Evolutionary conservation across 2,797 vertebrate genomes (phyloP), one percentile per base, ranked within the genome.

Genomic region (Crenuchus spilurus): DNA sequence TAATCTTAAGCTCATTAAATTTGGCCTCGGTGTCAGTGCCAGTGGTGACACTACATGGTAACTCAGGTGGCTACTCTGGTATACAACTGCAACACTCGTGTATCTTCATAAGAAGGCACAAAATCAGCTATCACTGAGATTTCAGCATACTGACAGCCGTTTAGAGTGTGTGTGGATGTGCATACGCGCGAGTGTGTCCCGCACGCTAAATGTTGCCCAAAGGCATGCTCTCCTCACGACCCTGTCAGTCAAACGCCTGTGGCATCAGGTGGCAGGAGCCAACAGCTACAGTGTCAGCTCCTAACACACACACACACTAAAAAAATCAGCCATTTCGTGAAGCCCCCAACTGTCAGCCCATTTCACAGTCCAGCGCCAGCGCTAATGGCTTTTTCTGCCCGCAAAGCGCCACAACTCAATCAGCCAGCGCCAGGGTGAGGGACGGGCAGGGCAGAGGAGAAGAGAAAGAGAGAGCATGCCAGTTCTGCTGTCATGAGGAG

Each of bases 361-460:
- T 92, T 92, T 91, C 88, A 92, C 90, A 91, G 90, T 87, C 87
- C 86, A 86, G 73, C 82, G 85, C 75, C 72, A 80, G 75, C 55
- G 76, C 86, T 90, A 90, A 93, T 91, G 84, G 87, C 82, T 87
- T 89, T 89, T 84, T 87, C 83, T 84, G 86, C 78, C 74, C 35
- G 63, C 6, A 85, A 85, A 84, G 75, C 70, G 7, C 77, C 86
- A 87, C 84, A 85, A 79, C 87, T 89, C 87, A 88, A 90, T 90
- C 87, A 88, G 80, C 41, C 66, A 37, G 49, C 28, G 31, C 42
- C 57, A 75, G 66, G 57, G 57, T 37, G 46, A 37, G 42, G n/a
- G 64, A 63, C 33, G 30, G 39, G 28, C 63, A 73, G 22, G 2
- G 58, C 54, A 52, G 63, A 61, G 24, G 24, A 64, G 24, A 41